phyloP scores from a whole-genome alignment of 2,797 vertebrate species.

The Benthosema pterotum region DNA sequence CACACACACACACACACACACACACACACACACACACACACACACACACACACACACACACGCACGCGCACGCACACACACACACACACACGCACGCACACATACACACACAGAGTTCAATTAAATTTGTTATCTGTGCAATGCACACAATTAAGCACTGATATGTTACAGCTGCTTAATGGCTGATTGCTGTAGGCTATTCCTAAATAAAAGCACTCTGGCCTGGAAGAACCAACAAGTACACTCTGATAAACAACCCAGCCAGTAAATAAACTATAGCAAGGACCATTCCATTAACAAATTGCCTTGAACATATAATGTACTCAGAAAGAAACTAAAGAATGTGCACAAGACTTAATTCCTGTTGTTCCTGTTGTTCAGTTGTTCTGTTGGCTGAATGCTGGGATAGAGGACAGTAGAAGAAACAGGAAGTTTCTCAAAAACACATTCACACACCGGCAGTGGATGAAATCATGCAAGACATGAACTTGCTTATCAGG shows the following conservation, averaged over 20 bases:
- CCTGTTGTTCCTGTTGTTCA: too few species aligned
- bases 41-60: slow-evolving; percentile 4
- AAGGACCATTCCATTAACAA: too few species aligned
- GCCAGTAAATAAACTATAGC: too few species aligned
- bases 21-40: slow-evolving; percentile 1
- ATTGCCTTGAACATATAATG: too few species aligned
- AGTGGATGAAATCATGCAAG: too few species aligned
- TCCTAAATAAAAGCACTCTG: slow-evolving; percentile 70
- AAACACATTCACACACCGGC: too few species aligned
- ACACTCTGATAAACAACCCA: slow-evolving; percentile 60
- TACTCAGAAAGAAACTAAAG: too few species aligned
- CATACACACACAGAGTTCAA: slow-evolving; percentile 38
- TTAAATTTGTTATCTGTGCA: slow-evolving; percentile 66
- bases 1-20: background rate
- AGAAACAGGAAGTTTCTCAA: too few species aligned
- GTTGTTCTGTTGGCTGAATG: too few species aligned
- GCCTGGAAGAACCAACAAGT: slow-evolving; percentile 48
- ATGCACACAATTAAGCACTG: slow-evolving; percentile 78
- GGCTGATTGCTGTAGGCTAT: slow-evolving; percentile 70
- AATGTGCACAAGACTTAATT: too few species aligned
- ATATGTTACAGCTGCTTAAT: slow-evolving; percentile 73
- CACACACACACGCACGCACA: slow-evolving; percentile 11
- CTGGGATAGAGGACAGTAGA: too few species aligned
- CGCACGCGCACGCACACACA: background rate
- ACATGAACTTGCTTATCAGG: too few species aligned